Base-by-base conservation (phyloP, 2,888 invertebrate species). In the Maniola hyperantus region DNA sequence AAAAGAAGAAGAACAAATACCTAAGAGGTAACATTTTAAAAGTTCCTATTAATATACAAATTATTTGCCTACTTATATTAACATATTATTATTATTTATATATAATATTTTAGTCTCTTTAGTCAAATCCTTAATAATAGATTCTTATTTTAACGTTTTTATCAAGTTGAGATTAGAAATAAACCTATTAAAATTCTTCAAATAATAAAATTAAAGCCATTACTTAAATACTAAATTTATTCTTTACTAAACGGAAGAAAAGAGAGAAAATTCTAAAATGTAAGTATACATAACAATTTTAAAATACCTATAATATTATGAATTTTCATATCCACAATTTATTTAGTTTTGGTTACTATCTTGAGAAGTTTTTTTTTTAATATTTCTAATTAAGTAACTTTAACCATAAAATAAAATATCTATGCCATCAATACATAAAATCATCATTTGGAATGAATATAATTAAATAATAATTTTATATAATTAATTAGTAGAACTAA, bases 121-220 rank as follows among this genome's bases (percentile, higher is more conserved):
- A 71, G 66, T 71, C 73, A 79, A 79, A 78, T 79, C 78, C 78
- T 72, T 77, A 63, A 65, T 67, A 51, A 64, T 67, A 64, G 33
- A 36, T 54, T 58, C 55, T 62, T 67, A 51, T 34, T 34, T 54
- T 20, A 57, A 20, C 11, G 5, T 20, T 39, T 18, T 18, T 18
- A 15, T 7, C 2, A 34, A 34, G n/a, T 54, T 18, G 2, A 55
- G 36, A 55, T 55, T 51, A 26, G 39, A 55, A 55, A 36, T 39
- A 39, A 39, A 13, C 55, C 18, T n/a, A n/a, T 11, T 34, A 13
- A 55, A 51, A 50, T 50, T 20, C 54, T 10, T 54, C 13, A 36
- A 18, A 39, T 18, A 18, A 54, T 54, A 5, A 13, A 55, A 55
- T 11, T 36, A 20, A 26, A 18, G 13, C 6, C 18, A 20, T 8